Percentiles rank a stretch among this genome's conserved stretches.
phyloP scores from a whole-genome alignment of 2,888 invertebrate species.

The Ethmia dodecea region DNA sequence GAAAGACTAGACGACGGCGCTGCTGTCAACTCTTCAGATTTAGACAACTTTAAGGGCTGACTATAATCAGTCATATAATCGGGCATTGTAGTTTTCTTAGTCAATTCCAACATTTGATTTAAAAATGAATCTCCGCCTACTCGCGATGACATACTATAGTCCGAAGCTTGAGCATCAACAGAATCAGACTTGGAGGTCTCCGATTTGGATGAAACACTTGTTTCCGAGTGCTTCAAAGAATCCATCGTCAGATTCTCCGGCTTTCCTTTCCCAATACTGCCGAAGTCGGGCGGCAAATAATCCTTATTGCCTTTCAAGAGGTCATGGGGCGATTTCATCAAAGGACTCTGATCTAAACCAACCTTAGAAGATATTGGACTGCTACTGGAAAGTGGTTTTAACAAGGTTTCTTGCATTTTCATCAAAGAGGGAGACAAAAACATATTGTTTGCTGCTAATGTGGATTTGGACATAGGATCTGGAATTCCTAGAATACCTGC shows the following conservation, averaged over 20 bases:
- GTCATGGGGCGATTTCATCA: constrained; percentile 69
- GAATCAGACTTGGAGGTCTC: constrained; percentile 57
- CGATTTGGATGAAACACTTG: constrained; percentile 66
- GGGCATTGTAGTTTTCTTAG: constrained; percentile 72
- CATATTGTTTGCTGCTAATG: constrained; percentile 86
- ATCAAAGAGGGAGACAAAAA: constrained; percentile 85
- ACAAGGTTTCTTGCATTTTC: constrained; percentile 82
- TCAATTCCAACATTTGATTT: constrained; percentile 73
- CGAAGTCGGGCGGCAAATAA: constrained; percentile 74
- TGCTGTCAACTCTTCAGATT: constrained; percentile 72
- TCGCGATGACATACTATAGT: constrained; percentile 69
- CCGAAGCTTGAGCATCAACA: constrained; percentile 51
- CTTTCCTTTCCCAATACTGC: constrained; percentile 71
- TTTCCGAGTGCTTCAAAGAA: constrained; percentile 58
- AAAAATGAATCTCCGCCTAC: constrained; percentile 66
- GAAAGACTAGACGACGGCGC: constrained; percentile 69
- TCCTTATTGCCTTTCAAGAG: constrained; percentile 63
- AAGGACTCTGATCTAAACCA: constrained; percentile 56
- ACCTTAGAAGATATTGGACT: constrained; percentile 72
- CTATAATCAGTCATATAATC: constrained; percentile 68
- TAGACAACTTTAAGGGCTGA: constrained; percentile 79
- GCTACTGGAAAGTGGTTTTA: constrained; percentile 78
- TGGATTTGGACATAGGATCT: constrained; percentile 86
- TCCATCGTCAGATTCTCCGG: constrained; percentile 59
- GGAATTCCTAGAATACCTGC: constrained; percentile 81